Base-by-base conservation (phyloP, 1,140 invertebrate genomes). In the Drosophila lacteicornis region DNA sequence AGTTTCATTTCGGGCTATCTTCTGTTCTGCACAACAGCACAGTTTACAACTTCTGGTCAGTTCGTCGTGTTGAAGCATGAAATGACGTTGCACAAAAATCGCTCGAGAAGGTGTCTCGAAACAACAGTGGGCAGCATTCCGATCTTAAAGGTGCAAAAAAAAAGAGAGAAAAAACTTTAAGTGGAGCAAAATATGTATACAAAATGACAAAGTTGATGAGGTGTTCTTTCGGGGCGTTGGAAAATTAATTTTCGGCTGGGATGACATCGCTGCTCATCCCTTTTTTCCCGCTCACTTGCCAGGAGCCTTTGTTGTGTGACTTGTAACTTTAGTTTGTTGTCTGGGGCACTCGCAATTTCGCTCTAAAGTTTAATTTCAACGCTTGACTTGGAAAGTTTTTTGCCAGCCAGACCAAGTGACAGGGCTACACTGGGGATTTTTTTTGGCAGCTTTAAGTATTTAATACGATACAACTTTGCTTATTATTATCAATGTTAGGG, bases 321-420 rank as follows among this genome's bases (percentile, higher is more conserved):
- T 90, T 90, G 85, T 90, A 90, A 90, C 67, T 88, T 88, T 82
- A 75, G 57, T 77, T 40, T 45, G 51, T 78, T 79, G 58, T 74
- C 77, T 67, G 69, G 59, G 74, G 36, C 69, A 71, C 66, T 71
- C 43, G 71, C 51, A 71, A 78, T 79, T 84, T 84, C 71, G 67
- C 65, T 88, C 75, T 79, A 78, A 85, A 90, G 81, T 88, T 88
- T 79, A 90, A 84, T 88, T 88, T 88, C 75, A 81, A 66, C 85
- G 85, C 85, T 90, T 90, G 79, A 90, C 85, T 88, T 90, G 81
- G 57, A 57, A 81, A 88, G 74, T 70, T 85, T 79, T 71, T 56
- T 65, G 53, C 65, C 65, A 57, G 53, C 60, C 62, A 67, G 62
- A 11, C 40, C 49, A 67, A 68, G 63, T 51, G 62, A 68, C 45